These are phyloP conservation scores for Pollenia labialis DNA, from an alignment of 2,888 invertebrate genomes.

Conservation along the genomic window DNA sequence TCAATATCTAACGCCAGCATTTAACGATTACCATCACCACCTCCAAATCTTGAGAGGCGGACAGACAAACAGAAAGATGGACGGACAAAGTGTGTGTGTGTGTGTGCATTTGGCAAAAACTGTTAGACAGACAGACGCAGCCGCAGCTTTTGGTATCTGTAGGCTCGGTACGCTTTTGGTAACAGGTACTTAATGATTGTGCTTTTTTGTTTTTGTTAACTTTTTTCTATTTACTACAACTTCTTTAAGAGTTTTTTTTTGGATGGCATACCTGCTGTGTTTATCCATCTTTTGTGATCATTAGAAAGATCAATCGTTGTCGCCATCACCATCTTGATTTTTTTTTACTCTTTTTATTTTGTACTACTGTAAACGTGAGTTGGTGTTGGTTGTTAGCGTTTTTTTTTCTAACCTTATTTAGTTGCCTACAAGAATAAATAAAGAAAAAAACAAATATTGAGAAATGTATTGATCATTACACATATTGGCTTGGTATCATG, in stretches of 20 bases:
- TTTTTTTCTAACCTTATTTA: slow-evolving; percentile 59
- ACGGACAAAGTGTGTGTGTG: neutral
- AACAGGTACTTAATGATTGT: slow-evolving; percentile 60
- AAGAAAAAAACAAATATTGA: slow-evolving; percentile 15
- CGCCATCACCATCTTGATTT: slow-evolving; percentile 63
- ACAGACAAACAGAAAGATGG: slow-evolving; percentile 8
- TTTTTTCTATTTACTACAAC: slow-evolving; percentile 25
- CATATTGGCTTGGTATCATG: slow-evolving; percentile 23
- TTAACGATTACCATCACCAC: slow-evolving; percentile 73
- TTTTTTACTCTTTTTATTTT: slow-evolving; percentile 3
- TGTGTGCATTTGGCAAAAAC: slow-evolving; percentile 5
- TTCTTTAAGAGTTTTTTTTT: slow-evolving; percentile 37
- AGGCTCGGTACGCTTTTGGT: neutral
- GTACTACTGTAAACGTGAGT: slow-evolving; percentile 32
- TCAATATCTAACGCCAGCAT: slow-evolving; percentile 73
- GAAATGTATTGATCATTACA: slow-evolving; percentile 43
- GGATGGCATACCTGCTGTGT: slow-evolving; percentile 69
- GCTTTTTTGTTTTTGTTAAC: slow-evolving; percentile 31
- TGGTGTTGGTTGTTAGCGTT: slow-evolving; percentile 39
- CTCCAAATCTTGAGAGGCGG: slow-evolving; percentile 67
- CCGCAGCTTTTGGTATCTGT: neutral
- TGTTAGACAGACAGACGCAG: slow-evolving; percentile 8
- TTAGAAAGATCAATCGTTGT: slow-evolving; percentile 74
- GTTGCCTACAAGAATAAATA: neutral
- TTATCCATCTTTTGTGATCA: slow-evolving; percentile 73